Conservation (phyloP, 2,888 invertebrate species). For the Luperina nickerlii region DNA sequence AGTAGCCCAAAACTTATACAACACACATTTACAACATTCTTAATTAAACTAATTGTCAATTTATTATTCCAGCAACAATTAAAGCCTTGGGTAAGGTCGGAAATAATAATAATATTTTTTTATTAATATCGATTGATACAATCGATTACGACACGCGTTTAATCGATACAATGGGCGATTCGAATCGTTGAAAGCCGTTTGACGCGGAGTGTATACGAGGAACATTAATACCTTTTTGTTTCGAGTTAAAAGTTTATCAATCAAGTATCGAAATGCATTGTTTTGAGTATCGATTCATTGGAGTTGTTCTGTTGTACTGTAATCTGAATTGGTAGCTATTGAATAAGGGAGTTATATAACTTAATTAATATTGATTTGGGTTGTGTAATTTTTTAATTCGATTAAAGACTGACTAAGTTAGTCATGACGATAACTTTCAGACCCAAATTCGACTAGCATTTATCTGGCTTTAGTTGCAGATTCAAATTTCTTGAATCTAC, state of each 20-base stretch:
- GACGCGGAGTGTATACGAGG: slow-evolving; percentile 71
- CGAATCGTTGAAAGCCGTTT: slow-evolving; percentile 82
- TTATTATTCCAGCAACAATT: slow-evolving; percentile 80
- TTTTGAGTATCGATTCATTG: slow-evolving; percentile 56
- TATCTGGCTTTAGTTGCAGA: background rate
- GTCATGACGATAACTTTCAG: background rate
- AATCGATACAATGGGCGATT: slow-evolving; percentile 83
- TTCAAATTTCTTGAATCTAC: background rate
- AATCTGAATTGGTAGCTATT: slow-evolving; percentile 62
- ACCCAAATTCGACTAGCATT: background rate
- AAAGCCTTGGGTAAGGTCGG: slow-evolving; percentile 85
- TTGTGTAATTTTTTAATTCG: slow-evolving; percentile 19
- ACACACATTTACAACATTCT: slow-evolving; percentile 75
- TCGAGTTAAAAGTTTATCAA: slow-evolving; percentile 65
- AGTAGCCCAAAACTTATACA: slow-evolving; percentile 72
- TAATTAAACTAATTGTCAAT: slow-evolving; percentile 86
- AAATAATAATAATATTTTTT: slow-evolving; percentile 81
- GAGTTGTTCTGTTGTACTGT: slow-evolving; percentile 45
- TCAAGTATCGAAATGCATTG: slow-evolving; percentile 63
- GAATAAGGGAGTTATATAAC: slow-evolving; percentile 53
- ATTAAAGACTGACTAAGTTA: background rate
- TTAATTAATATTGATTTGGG: slow-evolving; percentile 39
- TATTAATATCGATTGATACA: slow-evolving; percentile 79
- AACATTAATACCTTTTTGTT: slow-evolving; percentile 68
- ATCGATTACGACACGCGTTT: slow-evolving; percentile 84